Evolutionary conservation across 2,888 invertebrate genomes (phyloP), one percentile per base, ranked within the genome.

Genomic region (Brenthis daphne): DNA sequence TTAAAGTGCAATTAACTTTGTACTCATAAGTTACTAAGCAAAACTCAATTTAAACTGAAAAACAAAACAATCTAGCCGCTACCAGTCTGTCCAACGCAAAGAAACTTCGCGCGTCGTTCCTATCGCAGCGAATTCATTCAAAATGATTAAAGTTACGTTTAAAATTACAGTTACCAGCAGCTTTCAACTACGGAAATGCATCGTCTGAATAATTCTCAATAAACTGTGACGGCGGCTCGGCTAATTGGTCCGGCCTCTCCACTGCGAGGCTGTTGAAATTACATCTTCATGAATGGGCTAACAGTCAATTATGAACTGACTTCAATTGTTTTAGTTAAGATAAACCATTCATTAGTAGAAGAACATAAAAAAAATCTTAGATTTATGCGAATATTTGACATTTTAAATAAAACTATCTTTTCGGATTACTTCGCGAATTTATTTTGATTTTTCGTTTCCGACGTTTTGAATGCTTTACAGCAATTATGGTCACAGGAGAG

Each of bases 191-290:
- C 64, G 51, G 55, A 64, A 67, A 64, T 67, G 64, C 60, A 67
- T 68, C 48, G 60, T 67, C 51, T 67, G 64, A 70, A 67, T 67
- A 70, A 67, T 67, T 53, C 58, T 54, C n/a, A 64, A 67, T 37
- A 55, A 63, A 48, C 58, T 67, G 61, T 67, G 50, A 67, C 58
- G 56, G 68, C 48, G 55, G n/a, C 55, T 51, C 43, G 50, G 64
- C 68, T 71, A 66, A 71, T 68, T 68, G 68, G 68, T 65, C 48
- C 58, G 43, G 43, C 43, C 29, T 8, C 64, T 13, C 43, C 47
- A 48, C 24, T 16, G 24, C 20, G 43, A 16, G 29, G 53, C 57
- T 66, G 47, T 55, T 20, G 48, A 66, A 20, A 58, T 24, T 13
- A 16, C 11, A 60, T 33, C n/a, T 43, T 54, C 29, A 29, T 54